Evolutionary conservation across 2,797 vertebrate genomes (phyloP).

Genomic region (Myiotriccus ornatus): DNA sequence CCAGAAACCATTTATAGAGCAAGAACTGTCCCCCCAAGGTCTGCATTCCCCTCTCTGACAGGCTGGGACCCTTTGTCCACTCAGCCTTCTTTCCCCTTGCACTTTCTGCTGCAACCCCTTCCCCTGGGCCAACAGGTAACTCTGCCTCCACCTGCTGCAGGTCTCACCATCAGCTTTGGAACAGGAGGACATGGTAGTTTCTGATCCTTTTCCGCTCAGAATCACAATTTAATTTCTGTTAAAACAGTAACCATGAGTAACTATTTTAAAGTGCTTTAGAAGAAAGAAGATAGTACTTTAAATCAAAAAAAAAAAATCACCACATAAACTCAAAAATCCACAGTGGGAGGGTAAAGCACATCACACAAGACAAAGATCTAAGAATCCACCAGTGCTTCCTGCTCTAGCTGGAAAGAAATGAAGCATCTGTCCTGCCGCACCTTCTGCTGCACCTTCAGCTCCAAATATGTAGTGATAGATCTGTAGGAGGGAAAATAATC

Average conservation of each 20-base stretch:
- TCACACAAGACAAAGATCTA: neutral
- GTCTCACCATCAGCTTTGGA: neutral
- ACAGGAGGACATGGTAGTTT: neutral
- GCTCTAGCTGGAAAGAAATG: neutral
- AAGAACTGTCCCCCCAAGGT: neutral
- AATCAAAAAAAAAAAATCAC: neutral
- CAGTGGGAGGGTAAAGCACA: rapidly evolving
- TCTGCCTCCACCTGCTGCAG: neutral
- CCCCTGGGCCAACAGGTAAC: neutral
- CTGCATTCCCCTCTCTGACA: neutral
- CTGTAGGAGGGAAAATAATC: neutral
- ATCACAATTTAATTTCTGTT: neutral
- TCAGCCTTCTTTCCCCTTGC: neutral
- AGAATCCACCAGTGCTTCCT: neutral
- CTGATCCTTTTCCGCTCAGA: neutral
- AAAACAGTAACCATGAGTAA: neutral
- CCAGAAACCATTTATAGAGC: neutral
- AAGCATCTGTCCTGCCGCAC: neutral
- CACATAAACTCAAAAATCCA: neutral
- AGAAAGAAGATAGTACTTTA: neutral
- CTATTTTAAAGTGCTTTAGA: neutral
- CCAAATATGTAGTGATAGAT: neutral
- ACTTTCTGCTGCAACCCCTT: neutral
- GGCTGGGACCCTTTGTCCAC: neutral
- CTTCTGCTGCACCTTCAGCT: neutral